phyloP scores from a whole-genome alignment of 2,113 vertebrate genomes.

The Anhinga anhinga region DNA sequence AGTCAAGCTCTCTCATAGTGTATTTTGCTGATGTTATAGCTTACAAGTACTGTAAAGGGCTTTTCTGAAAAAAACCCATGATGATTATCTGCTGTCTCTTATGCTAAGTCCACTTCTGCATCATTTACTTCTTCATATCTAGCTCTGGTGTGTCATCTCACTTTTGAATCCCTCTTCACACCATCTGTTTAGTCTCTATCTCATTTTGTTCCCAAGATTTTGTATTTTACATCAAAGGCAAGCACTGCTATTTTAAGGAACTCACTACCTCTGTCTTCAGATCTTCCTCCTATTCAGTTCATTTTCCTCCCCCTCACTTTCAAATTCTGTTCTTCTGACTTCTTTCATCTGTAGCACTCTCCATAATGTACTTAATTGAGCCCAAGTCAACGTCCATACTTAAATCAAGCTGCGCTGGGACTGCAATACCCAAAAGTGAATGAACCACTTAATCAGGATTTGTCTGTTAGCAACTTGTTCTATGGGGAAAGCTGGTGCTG shows the following conservation, averaged over 20 bases:
- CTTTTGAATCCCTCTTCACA: conserved; percentile 20
- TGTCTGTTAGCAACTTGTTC: background rate
- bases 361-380: background rate
- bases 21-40: background rate
- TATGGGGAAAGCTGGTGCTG: background rate
- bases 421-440: background rate
- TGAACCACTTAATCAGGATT: background rate
- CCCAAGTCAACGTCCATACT: background rate
- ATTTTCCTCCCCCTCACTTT: background rate
- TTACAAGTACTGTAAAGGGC: background rate
- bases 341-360: background rate
- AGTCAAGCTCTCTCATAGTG: background rate
- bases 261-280: conserved; percentile 32
- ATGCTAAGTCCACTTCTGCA: conserved; percentile 6
- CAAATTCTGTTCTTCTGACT: background rate
- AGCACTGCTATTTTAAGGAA: conserved; percentile 23
- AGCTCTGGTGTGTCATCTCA: background rate
- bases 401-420: background rate
- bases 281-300: background rate
- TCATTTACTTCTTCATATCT: background rate
- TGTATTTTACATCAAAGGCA: conserved; percentile 30
- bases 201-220: conserved; percentile 46
- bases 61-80: background rate
- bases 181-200: conserved; percentile 46
- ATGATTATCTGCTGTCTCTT: background rate